These are phyloP conservation scores for Drosophila eugracilis DNA, from an alignment of 1,140 invertebrate species.

Conservation along the genomic window DNA sequence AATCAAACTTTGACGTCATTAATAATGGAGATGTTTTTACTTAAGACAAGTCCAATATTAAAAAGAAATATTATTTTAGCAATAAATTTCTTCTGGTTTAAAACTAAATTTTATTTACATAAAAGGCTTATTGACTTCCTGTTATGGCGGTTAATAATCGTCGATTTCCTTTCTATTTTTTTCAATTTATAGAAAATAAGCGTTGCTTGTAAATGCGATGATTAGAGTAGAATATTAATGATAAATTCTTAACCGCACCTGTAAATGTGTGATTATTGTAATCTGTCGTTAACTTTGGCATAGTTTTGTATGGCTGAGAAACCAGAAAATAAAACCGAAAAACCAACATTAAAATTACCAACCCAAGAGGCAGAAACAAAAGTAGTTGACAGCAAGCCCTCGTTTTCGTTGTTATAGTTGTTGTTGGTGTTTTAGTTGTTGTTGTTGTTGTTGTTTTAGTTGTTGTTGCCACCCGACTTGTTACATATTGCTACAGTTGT, in stretches of 20 bases:
- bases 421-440: slow-evolving; percentile 1
- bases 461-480: slow-evolving; percentile 74
- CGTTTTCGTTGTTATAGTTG: slow-evolving; percentile 32
- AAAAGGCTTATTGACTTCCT: neutral
- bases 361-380: slow-evolving; percentile 55
- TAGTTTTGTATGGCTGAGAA: slow-evolving; percentile 68
- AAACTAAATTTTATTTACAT: neutral
- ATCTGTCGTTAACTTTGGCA: slow-evolving; percentile 78
- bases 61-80: no score
- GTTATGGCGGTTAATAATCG: neutral
- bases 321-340: slow-evolving; percentile 64
- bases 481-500: slow-evolving; percentile 66
- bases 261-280: slow-evolving; percentile 68
- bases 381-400: slow-evolving; percentile 47
- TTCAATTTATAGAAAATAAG: neutral
- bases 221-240: neutral
- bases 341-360: slow-evolving; percentile 68
- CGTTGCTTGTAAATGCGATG: no score
- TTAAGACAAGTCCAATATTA: no score
- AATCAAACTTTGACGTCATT: neutral
- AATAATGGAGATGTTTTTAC: neutral
- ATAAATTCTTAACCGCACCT: slow-evolving; percentile 19
- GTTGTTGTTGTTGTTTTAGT: slow-evolving; percentile 13
- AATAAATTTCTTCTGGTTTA: no score
- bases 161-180: neutral